A percentile compares a stretch with the other conserved stretches of the same genome.
Evolutionary conservation across 1,140 invertebrate species (phyloP).

Genomic region (Xylocopa sonorina): DNA sequence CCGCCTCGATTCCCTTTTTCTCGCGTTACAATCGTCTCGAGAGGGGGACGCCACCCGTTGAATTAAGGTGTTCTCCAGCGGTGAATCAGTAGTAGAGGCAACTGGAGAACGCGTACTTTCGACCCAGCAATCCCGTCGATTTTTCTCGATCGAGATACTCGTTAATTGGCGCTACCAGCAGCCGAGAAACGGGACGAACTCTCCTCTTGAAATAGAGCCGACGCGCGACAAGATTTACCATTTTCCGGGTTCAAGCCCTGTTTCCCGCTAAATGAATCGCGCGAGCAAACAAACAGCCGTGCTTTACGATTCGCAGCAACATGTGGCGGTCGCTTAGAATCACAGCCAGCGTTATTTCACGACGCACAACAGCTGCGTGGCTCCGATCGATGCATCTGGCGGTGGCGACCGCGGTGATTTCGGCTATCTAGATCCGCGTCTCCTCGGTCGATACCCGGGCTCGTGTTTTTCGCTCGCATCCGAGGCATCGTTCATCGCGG

Average conservation of each 20-base stretch:
- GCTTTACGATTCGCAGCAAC: constrained; percentile 10
- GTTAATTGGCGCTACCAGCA: constrained; percentile 1
- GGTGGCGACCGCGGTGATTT: background rate
- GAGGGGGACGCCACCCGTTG: constrained; percentile 18
- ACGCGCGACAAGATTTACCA: too few relatives aligned
- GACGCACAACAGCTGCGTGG: constrained; percentile 8
- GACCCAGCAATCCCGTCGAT: background rate
- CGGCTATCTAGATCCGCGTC: background rate
- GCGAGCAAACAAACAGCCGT: background rate
- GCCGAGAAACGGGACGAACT: too few relatives aligned
- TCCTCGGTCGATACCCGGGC: background rate
- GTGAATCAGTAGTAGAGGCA: background rate
- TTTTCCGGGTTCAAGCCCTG: too few relatives aligned
- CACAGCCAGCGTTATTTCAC: background rate
- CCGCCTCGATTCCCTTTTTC: constrained; percentile 30
- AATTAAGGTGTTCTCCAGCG: constrained; percentile 44
- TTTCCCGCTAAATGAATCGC: background rate
- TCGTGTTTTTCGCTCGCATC: too few relatives aligned
- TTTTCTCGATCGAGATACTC: background rate
- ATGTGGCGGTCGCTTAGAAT: background rate
- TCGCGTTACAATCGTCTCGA: too few relatives aligned
- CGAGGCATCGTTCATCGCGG: background rate
- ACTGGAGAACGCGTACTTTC: background rate
- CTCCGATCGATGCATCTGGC: constrained; percentile 28
- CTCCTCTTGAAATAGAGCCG: too few relatives aligned